These are phyloP conservation scores for Zaprionus lineosus DNA, from an alignment of 2,888 invertebrate species.

Conservation along the genomic window DNA sequence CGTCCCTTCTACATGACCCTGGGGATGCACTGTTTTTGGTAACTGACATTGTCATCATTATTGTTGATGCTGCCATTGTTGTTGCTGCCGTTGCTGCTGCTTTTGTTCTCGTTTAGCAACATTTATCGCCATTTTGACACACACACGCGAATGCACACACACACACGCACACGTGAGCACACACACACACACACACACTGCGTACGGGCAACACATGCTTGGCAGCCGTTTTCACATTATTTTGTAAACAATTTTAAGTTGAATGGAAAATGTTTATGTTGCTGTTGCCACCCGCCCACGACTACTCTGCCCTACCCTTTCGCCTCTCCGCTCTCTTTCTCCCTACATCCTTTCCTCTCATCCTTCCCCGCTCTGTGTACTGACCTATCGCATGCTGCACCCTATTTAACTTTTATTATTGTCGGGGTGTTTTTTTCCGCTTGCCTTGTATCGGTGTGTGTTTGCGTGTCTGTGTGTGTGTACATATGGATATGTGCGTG, in stretches of 20 bases:
- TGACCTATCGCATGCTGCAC: constrained; percentile 64
- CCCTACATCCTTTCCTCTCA: neutral
- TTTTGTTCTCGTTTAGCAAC: constrained; percentile 69
- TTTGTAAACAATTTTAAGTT: constrained; percentile 77
- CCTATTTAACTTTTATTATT: constrained; percentile 71
- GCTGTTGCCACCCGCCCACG: constrained; percentile 26
- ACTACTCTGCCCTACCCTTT: neutral
- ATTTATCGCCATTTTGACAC: constrained; percentile 76
- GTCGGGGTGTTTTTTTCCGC: constrained; percentile 28
- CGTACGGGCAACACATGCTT: constrained; percentile 68
- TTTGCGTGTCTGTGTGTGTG: constrained; percentile 7
- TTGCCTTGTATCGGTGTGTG: constrained; percentile 20
- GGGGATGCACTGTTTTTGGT: too few species aligned
- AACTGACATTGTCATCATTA: constrained; percentile 23
- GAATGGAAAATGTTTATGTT: constrained; percentile 77
- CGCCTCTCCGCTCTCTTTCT: constrained; percentile 3
- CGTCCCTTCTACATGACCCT: too few species aligned
- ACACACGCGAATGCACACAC: too few species aligned
- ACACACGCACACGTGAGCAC: constrained; percentile 20
- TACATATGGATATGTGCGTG: constrained; percentile 3
- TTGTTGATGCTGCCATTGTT: constrained; percentile 12
- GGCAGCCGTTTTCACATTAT: constrained; percentile 76
- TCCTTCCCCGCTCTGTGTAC: neutral
- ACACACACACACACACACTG: constrained; percentile 7
- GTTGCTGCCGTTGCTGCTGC: constrained; percentile 31